Evolutionary conservation across 2,797 vertebrate species (phyloP), one percentile per base, ranked within the genome.

Genomic region (Falco concolor): DNA sequence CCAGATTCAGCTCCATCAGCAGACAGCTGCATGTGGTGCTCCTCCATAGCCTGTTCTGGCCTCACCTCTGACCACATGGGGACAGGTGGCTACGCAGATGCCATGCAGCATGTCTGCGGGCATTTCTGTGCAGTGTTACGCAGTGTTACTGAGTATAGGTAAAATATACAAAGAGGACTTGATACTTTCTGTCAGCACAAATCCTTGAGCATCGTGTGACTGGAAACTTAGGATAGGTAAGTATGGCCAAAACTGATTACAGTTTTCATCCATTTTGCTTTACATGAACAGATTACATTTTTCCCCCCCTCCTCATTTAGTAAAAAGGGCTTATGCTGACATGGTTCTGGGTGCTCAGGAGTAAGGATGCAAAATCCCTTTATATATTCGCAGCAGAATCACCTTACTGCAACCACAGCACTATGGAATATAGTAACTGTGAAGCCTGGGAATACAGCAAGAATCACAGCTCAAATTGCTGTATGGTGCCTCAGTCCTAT

Each of bases 191-290:
- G 56, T 47, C 23, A 74, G 68, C 3, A 1, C 34, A 94, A 77
- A 88, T 52, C 47, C 24, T 34, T 67, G 63, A 63, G 38, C 0
- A 0, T 3, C 50, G 20, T 4, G 7, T 53, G 36, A 10, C 63
- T 84, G 32, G 30, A 53, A 89, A 50, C 23, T 36, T 57, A 52
- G 10, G 28, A 25, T 1, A 53, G 19, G 61, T 34, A 53, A 77
- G 63, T 27, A 75, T 2, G 8, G 50, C 50, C 23, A 53, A 61
- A 84, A 56, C 27, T 28, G 24, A 50, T 84, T 13, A 49, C 5
- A 34, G 34, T 69, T 87, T 92, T 73, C 34, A 84, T 44, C 50
- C 17, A n/a, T 69, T 87, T 76, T 87, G 50, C 44, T 89, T 63
- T 28, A 60, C 30, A 49, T 56, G 5, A 81, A 57, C 65, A 77